Evolutionary conservation across 2,888 invertebrate species (phyloP).

Genomic region (Conistra vaccinii): DNA sequence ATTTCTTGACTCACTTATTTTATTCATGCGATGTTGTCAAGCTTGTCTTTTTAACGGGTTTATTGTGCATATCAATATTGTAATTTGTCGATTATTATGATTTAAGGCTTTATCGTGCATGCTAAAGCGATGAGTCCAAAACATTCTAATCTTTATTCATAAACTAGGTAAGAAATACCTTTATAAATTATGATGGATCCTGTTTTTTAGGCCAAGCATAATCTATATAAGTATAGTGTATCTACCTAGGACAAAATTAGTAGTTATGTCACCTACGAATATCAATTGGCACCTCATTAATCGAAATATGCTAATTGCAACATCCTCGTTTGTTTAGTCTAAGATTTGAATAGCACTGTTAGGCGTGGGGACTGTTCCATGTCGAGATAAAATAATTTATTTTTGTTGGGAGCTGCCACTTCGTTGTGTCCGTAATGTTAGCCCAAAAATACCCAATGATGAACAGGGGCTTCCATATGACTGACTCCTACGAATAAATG

Average conservation of each 20-base stretch:
- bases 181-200: neutral
- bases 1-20: conserved; percentile 34
- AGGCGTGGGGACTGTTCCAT: neutral
- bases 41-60: conserved; percentile 43
- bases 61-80: conserved; percentile 34
- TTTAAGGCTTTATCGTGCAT: conserved; percentile 18
- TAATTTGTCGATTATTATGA: conserved; percentile 45
- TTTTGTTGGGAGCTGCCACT: neutral
- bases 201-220: too few relatives aligned
- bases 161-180: neutral
- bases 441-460: neutral
- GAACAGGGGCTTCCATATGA: neutral
- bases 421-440: neutral
- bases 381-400: neutral
- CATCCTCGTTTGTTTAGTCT: conserved; percentile 5
- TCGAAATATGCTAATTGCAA: conserved; percentile 12
- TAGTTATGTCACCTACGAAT: neutral
- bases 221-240: conserved; percentile 25
- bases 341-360: neutral
- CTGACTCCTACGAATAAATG: neutral
- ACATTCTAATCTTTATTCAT: conserved; percentile 11
- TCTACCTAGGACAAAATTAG: conserved; percentile 12
- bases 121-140: conserved; percentile 13
- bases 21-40: conserved; percentile 51
- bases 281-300: conserved; percentile 18